Evolutionary conservation across 1,140 invertebrate species (phyloP).

Genomic region (Papilio machaon): DNA sequence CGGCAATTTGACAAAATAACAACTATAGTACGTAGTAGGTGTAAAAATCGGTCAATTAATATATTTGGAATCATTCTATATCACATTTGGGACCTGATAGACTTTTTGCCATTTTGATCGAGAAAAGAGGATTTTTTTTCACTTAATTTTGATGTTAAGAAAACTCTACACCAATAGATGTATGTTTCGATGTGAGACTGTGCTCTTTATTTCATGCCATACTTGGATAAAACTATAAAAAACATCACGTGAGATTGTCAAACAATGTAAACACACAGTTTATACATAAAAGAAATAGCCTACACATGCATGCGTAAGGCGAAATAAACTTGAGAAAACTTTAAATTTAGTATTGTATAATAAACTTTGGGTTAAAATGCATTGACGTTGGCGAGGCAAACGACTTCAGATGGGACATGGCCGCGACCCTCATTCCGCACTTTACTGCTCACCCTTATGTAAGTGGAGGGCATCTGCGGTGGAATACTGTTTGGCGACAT

Average conservation of each 20-base stretch:
- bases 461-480: constrained; percentile 6
- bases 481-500: constrained; percentile 5
- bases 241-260: neutral
- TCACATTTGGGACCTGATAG: too few species aligned
- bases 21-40: too few species aligned
- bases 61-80: too few species aligned
- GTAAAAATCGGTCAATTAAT: too few species aligned
- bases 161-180: too few species aligned
- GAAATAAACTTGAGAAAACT: neutral
- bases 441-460: constrained; percentile 16
- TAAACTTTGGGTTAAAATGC: constrained; percentile 1
- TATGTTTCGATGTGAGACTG: too few species aligned
- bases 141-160: too few species aligned
- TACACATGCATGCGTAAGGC: neutral
- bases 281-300: neutral
- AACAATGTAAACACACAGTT: neutral
- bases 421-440: constrained; percentile 8
- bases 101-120: too few species aligned
- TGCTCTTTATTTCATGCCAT: too few species aligned
- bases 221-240: too few species aligned
- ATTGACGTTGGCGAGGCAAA: neutral
- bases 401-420: neutral
- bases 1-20: too few species aligned
- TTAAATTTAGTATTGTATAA: neutral
- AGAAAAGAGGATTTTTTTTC: too few species aligned